Base-by-base conservation (phyloP, 1,140 invertebrate species). In the Hycleus phaleratus region DNA sequence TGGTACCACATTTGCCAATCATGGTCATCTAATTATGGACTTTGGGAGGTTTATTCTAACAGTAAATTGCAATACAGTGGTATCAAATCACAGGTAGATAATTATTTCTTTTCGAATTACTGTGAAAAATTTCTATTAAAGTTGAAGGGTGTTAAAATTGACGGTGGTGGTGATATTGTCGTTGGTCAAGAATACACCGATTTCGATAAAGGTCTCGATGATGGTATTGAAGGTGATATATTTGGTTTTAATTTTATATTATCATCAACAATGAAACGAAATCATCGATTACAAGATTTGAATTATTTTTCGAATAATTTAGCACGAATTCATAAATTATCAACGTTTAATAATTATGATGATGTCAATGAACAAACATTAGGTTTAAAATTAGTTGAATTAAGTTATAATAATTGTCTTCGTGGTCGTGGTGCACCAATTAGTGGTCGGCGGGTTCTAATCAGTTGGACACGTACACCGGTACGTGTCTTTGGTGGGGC, bases 1-100 rank as follows among this genome's bases (percentile, higher is more conserved):
- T 86, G 84, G 84, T 78, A 81, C 49, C 83, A 85, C 64, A 63
- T 85, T n/a, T 85, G 84, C 60, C 71, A 83, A 49, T 83, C 82
- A 45, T 86, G 84, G 78, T 79, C 81, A 49, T 78, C 79, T 3
- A 69, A 71, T 38, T 73, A 73, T 44, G 83, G 78, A n/a, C 74
- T 74, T 4, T 85, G 81, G 76, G 78, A 76, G 38, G 63, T 84
- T 3, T 84, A 81, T 70, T 61, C 84, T 25, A 79, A 85, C 68
- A 80, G 81, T 4, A 75, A 74, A 57, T 71, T 83, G 9, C 64
- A 54, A 58, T 53, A 56, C 4, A 55, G 39, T 58, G 81, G 79
- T 49, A 69, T 71, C 39, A 66, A 71, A 11, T 71, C 73, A 53
- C 72, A 77, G 73, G 83, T 84, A 76, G 72, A 71, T 56, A n/a